Evolutionary conservation across 2,888 invertebrate species (phyloP).

Genomic region (Sipha maydis): DNA sequence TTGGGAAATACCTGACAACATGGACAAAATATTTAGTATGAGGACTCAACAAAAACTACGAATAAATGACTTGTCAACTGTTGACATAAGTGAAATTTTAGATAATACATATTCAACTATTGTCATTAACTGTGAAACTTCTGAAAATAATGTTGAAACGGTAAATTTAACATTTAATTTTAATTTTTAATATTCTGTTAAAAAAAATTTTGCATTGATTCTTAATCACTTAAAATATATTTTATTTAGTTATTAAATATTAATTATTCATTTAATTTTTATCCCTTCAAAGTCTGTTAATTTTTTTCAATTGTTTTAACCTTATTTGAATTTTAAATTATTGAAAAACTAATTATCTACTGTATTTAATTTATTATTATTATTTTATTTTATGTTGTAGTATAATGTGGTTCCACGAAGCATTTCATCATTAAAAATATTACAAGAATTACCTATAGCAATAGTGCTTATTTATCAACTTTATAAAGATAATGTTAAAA

Average conservation of each 20-base stretch:
- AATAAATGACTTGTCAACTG: constrained; percentile 46
- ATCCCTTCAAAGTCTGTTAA: too few species aligned
- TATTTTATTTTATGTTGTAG: constrained; percentile 70
- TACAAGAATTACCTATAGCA: constrained; percentile 96
- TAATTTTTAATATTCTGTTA: constrained; percentile 66
- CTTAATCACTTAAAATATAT: too few species aligned
- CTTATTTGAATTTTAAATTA: constrained; percentile 28
- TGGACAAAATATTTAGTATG: constrained; percentile 90
- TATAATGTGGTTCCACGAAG: constrained; percentile 95
- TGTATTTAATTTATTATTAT: background rate
- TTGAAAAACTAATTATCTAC: background rate
- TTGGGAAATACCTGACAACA: constrained; percentile 88
- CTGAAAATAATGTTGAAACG: constrained; percentile 37
- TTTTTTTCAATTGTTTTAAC: background rate
- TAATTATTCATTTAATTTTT: too few species aligned
- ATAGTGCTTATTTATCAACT: constrained; percentile 98
- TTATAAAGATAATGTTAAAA: constrained; percentile 93
- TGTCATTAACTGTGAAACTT: constrained; percentile 40
- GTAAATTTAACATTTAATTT: constrained; percentile 34
- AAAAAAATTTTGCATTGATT: background rate
- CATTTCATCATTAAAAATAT: constrained; percentile 90
- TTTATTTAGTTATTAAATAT: too few species aligned
- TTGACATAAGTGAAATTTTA: constrained; percentile 58
- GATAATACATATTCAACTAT: constrained; percentile 59
- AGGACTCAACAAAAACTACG: constrained; percentile 54